Evolutionary conservation across 1,140 invertebrate genomes (phyloP).

Genomic region (Wiebesia pumilae): DNA sequence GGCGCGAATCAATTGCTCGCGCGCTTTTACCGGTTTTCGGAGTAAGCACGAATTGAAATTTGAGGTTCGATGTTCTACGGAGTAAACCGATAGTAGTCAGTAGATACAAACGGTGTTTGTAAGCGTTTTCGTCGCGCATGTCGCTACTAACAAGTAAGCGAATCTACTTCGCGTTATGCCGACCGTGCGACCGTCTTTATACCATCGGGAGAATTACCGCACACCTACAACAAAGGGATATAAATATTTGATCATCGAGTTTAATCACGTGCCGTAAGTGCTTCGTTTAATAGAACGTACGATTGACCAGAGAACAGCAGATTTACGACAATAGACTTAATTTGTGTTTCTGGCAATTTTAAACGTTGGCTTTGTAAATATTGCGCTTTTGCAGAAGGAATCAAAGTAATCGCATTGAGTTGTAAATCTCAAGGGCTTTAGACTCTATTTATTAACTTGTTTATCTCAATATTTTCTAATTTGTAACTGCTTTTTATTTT

Average conservation of each 20-base stretch:
- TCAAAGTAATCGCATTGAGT: not conserved
- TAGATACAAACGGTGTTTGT: too few relatives aligned
- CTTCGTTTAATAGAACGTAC: not conserved
- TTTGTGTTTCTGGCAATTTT: not conserved
- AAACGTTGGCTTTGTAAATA: too few relatives aligned
- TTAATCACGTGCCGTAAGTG: not conserved
- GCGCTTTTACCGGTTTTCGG: too few relatives aligned
- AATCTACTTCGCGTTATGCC: not conserved
- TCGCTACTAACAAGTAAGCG: not conserved
- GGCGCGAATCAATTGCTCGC: not conserved
- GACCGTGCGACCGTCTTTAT: not conserved
- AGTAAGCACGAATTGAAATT: too few relatives aligned
- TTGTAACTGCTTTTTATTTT: not conserved
- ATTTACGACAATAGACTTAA: not conserved
- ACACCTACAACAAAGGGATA: conserved; percentile 5
- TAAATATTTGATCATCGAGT: not conserved
- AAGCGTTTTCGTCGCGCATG: not conserved
- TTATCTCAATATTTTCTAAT: not conserved
- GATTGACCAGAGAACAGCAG: not conserved
- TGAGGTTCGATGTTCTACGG: too few relatives aligned
- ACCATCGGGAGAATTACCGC: not conserved
- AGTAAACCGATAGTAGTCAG: too few relatives aligned
- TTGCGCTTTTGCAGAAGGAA: not conserved
- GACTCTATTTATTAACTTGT: not conserved
- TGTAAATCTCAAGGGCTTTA: too few relatives aligned